These are phyloP conservation scores for Exaiptasia diaphana DNA, from an alignment of 64 coral and sea anemone species.

Conservation along the genomic window DNA sequence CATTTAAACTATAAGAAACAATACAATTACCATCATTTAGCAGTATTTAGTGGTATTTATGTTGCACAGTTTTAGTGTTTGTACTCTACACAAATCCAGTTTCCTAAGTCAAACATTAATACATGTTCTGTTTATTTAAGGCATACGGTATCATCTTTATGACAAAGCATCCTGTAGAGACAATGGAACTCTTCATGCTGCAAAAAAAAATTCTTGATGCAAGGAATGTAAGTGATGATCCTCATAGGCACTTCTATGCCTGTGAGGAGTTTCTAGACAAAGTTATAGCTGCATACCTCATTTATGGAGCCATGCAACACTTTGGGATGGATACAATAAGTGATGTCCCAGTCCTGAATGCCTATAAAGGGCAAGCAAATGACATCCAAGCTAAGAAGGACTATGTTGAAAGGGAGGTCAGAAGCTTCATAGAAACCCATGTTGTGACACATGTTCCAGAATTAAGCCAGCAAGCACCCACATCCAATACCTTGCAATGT, in stretches of 20 bases:
- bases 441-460: conserved; percentile 45
- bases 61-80: too few relatives aligned
- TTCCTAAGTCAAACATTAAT: too few relatives aligned
- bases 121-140: too few relatives aligned
- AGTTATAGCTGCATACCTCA: conserved; percentile 50
- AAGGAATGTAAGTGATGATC: conserved; percentile 46
- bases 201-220: conserved; percentile 61
- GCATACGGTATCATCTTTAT: too few relatives aligned
- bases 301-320: conserved; percentile 33
- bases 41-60: too few relatives aligned
- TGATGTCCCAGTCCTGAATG: conserved; percentile 4
- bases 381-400: conserved; percentile 4
- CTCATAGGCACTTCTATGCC: conserved; percentile 55
- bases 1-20: too few relatives aligned
- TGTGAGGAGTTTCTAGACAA: conserved; percentile 51
- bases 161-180: conserved; percentile 2
- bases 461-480: not conserved
- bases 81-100: too few relatives aligned
- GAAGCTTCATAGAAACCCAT: conserved; percentile 34
- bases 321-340: conserved; percentile 41
- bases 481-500: conserved; percentile 35
- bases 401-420: not conserved
- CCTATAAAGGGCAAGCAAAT: not conserved
- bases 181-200: not conserved
- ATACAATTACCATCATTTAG: too few relatives aligned